Conservation (phyloP, 2,113 vertebrate genomes). For the Circaetus cinerascens region DNA sequence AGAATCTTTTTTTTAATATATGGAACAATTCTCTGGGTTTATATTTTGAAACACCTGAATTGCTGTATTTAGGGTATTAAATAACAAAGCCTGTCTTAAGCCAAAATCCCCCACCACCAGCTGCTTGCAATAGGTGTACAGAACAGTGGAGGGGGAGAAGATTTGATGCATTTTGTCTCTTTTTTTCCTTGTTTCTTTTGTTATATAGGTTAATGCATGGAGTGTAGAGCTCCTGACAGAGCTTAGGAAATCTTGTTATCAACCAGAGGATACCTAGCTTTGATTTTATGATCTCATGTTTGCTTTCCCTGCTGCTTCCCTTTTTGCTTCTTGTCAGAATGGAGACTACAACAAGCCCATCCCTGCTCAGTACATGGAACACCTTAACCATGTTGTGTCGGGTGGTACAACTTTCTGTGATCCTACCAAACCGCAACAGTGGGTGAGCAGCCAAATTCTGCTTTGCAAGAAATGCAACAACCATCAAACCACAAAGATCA, state of each 20-base stretch:
- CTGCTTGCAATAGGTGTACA: neutral
- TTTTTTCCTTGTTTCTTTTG: neutral
- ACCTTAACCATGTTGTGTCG: constrained; percentile 91
- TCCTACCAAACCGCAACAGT: constrained; percentile 80
- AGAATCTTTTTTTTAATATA: neutral
- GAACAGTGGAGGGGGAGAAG: neutral
- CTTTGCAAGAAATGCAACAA: constrained; percentile 92
- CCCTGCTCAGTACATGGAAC: constrained; percentile 92
- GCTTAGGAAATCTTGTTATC: neutral
- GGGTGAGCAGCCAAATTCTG: constrained; percentile 94
- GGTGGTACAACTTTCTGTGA: constrained; percentile 67
- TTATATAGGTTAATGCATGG: neutral
- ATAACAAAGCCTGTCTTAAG: neutral
- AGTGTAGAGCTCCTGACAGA: neutral
- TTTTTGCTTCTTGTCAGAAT: constrained; percentile 75
- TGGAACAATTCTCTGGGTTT: neutral
- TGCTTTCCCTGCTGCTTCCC: neutral
- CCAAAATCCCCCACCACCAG: neutral
- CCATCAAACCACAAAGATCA: constrained; percentile 92
- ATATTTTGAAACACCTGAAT: neutral
- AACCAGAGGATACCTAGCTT: neutral
- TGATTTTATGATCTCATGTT: neutral
- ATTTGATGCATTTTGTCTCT: neutral
- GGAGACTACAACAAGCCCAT: constrained; percentile 99
- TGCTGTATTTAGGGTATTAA: neutral